Evolutionary conservation across 2,113 vertebrate species (phyloP).

Genomic region (Nicator chloris): DNA sequence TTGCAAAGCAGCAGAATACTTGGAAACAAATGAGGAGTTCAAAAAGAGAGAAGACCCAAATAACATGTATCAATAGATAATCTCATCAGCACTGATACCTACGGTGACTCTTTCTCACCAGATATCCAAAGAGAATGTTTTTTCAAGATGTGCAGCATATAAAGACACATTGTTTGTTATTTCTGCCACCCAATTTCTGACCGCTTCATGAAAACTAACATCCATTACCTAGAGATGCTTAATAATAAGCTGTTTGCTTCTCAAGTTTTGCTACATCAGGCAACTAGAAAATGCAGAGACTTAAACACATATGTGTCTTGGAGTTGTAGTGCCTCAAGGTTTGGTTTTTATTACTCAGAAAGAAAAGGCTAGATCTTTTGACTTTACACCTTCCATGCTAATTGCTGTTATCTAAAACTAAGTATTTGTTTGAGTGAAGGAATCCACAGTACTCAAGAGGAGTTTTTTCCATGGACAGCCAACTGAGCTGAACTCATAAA

Average conservation of each 20-base stretch:
- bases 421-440: background rate
- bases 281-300: background rate
- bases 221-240: background rate
- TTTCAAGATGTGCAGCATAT: background rate
- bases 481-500: background rate
- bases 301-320: background rate
- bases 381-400: background rate
- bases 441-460: background rate
- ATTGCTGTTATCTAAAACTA: background rate
- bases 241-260: background rate
- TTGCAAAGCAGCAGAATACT: background rate
- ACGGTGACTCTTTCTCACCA: background rate
- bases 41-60: background rate
- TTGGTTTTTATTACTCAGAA: background rate
- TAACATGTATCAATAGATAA: background rate
- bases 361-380: background rate
- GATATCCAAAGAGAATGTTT: background rate
- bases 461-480: background rate
- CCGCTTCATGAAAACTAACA: background rate
- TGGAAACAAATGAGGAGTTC: background rate
- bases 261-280: background rate
- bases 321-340: background rate
- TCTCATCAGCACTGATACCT: background rate
- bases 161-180: background rate
- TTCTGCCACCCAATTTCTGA: background rate